Evolutionary conservation across 2,113 vertebrate genomes (phyloP), one percentile per base, ranked within the genome.

Genomic region (Microcebus griseorufus): DNA sequence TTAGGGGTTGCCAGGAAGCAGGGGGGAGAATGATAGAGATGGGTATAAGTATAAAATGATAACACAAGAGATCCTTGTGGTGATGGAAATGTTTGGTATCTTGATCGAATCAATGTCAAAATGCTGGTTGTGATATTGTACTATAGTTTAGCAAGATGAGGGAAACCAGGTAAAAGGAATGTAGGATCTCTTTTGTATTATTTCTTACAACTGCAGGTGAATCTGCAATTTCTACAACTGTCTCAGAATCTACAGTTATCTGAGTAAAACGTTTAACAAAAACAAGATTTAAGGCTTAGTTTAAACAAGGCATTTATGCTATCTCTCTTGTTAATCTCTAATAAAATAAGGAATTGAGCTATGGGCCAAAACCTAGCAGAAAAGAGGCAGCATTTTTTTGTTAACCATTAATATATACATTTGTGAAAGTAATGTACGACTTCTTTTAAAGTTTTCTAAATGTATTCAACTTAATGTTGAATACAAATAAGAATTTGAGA

Each of bases 361-460:
- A 5, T 37, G 42, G 27, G 75, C 42, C 72, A 78, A 70, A 94
- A 84, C 32, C 5, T 72, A 73, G 39, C 27, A 80, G 79, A 79
- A 95, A 58, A 16, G 29, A 45, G 69, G 69, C 1, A n/a, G 17
- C 34, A 42, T 82, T 76, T 62, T 88, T 86, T 27, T 55, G 67
- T 90, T 58, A 69, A 39, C 45, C 13, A 72, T 58, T 81, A 78
- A 86, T 72, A 25, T 16, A 60, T 29, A 64, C 23, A 67, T 55
- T 58, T 80, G 64, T 17, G 34, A 37, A 39, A 69, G 55, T 55
- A n/a, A 42, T 32, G 25, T 14, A 62, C 73, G 16, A 23, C n/a
- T 80, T 92, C 45, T 51, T 83, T 75, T n/a, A 75, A 72, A 60
- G 37, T 53, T 88, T 97, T 60, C 65, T 94, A 83, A 86, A 62